These are phyloP conservation scores for Camponotus vicinus DNA, from an alignment of 1,140 invertebrate genomes.

Conservation along the genomic window DNA sequence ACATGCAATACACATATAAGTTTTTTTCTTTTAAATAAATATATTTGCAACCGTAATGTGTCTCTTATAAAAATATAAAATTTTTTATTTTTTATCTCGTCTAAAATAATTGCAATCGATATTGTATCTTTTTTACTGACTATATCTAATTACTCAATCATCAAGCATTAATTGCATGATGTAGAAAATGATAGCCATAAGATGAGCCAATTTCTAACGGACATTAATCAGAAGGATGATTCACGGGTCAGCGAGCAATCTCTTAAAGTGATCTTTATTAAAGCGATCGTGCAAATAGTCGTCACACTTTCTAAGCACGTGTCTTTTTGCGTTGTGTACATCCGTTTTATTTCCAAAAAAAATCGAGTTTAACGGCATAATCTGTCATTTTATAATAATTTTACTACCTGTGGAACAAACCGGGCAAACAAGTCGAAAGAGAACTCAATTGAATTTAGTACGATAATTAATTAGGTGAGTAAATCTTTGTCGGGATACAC, in stretches of 20 bases:
- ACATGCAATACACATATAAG: not conserved
- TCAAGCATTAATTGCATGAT: slow-evolving; percentile 20
- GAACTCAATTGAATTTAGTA: slow-evolving; percentile 41
- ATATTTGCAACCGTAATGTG: not conserved
- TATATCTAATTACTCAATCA: not conserved
- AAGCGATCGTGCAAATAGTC: slow-evolving; percentile 43
- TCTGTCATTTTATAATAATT: not conserved
- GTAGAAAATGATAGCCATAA: not conserved
- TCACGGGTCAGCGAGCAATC: slow-evolving; percentile 44
- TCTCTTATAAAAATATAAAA: not conserved
- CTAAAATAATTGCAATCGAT: not conserved
- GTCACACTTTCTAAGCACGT: slow-evolving; percentile 43
- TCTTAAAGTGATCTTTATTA: slow-evolving; percentile 39
- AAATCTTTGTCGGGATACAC: not conserved
- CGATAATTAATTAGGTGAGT: slow-evolving; percentile 42
- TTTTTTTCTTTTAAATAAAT: not conserved
- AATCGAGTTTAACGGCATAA: slow-evolving; percentile 5
- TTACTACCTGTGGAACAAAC: slow-evolving; percentile 53
- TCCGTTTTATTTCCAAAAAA: slow-evolving; percentile 40
- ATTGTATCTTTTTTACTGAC: not conserved
- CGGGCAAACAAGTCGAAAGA: slow-evolving; percentile 62
- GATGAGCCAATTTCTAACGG: slow-evolving; percentile 25
- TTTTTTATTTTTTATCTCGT: not conserved
- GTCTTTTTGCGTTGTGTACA: not conserved
- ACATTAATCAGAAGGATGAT: slow-evolving; percentile 45